These are phyloP conservation scores for Sabellastarte sp. DNA, from an alignment of 2,888 invertebrate species.

Conservation along the genomic window DNA sequence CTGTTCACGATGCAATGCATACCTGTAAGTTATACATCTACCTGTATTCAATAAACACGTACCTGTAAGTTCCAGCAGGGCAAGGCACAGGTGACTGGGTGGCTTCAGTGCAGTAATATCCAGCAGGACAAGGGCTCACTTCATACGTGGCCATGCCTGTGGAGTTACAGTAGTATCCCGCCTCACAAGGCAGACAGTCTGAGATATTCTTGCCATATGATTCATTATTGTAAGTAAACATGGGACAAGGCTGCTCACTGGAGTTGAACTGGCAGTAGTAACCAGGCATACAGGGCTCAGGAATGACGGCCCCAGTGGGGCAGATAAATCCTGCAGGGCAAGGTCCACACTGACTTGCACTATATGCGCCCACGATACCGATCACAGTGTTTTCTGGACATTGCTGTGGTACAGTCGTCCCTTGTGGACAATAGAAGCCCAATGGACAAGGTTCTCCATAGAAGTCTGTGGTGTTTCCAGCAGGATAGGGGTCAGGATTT, in stretches of 20 bases:
- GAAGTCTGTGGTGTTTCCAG: conserved; percentile 29
- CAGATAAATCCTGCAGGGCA: conserved; percentile 55
- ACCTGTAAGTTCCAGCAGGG: conserved; percentile 55
- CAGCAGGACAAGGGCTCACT: conserved; percentile 47
- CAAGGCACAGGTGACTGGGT: conserved; percentile 42
- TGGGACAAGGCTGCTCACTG: conserved; percentile 19
- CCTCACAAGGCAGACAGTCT: conserved; percentile 47
- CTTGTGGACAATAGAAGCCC: conserved; percentile 52
- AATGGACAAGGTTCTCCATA: conserved; percentile 48
- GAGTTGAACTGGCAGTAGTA: conserved; percentile 44
- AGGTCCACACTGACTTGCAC: conserved; percentile 41
- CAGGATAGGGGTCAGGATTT: conserved; percentile 39
- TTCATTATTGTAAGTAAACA: conserved; percentile 9
- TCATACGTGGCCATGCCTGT: conserved; percentile 43
- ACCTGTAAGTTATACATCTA: too few relatives aligned
- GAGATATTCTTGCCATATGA: conserved; percentile 28
- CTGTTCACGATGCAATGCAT: too few relatives aligned
- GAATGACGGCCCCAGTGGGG: conserved; percentile 45
- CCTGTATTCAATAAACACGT: too few relatives aligned
- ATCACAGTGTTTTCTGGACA: conserved; percentile 46
- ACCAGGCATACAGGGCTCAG: conserved; percentile 48
- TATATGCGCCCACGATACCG: conserved; percentile 44
- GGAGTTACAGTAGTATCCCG: conserved; percentile 48
- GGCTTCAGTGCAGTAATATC: conserved; percentile 49
- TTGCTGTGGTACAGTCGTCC: conserved; percentile 32